Base-by-base conservation (phyloP, 2,888 invertebrate species). In the Aproaerema taeniolella region DNA sequence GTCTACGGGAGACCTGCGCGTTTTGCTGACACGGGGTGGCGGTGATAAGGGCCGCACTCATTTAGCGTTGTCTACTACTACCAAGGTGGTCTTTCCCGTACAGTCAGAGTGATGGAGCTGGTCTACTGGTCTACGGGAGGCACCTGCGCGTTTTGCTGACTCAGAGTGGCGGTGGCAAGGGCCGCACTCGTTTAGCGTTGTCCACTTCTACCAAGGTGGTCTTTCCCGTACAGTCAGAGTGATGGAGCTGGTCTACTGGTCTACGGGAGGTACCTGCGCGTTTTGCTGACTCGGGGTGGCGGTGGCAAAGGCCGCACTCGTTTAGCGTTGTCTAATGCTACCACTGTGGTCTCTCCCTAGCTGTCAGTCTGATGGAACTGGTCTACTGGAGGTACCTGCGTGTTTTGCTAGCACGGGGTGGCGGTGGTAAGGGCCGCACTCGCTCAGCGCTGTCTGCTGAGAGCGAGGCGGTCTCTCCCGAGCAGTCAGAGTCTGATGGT, bases 331-430 rank as follows among this genome's bases (percentile, higher is more conserved):
- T 87, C 87, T 0, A 85, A 85, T 0, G 87, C 87, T 47, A 87
- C 65, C 6, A 85, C 86, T 1, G 85, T 86, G 0, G 87, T 87
- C 61, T 87, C 87, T 0, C 76, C 87, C 1, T 85, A 85, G 57
- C 86, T 85, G 64, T 87, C 87, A 86, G 60, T 87, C 87, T 0
- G 87, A 87, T 0, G 85, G 85, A 10, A 77, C 82, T n/a, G n/a
- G n/a, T n/a, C n/a, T n/a, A n/a, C n/a, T n/a, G n/a, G n/a, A n/a
- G n/a, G n/a, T 20, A 82, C 83, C 75, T 78, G 35, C 79, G 60
- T 1, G 71, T 66, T n/a, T n/a, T n/a, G n/a, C n/a, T n/a, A n/a
- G n/a, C n/a, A n/a, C n/a, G n/a, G n/a, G n/a, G n/a, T n/a, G n/a
- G n/a, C n/a, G 67, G 74, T 24, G 74, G 73, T 36, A 58, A 64